phyloP scores from a whole-genome alignment of 2,797 vertebrate genomes.

The Chelon auratus region DNA sequence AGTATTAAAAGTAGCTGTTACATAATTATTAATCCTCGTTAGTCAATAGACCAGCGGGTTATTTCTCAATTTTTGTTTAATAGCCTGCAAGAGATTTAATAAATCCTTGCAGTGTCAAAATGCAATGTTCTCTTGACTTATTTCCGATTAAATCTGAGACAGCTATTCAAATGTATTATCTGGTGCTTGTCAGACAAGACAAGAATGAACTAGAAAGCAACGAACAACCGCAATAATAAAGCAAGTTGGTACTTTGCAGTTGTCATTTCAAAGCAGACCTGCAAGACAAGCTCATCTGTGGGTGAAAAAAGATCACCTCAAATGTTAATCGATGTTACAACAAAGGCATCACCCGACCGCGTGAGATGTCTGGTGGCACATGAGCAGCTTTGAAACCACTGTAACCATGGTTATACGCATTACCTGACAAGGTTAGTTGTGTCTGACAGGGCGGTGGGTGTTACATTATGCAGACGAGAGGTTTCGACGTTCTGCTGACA shows the following conservation, averaged over 20 bases:
- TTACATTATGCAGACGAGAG: conserved; percentile 51
- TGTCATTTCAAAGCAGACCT: conserved; percentile 38
- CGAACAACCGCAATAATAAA: not conserved
- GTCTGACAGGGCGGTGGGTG: conserved; percentile 56
- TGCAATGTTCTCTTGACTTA: not conserved
- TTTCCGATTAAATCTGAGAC: conserved; percentile 29
- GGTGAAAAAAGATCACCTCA: conserved; percentile 46
- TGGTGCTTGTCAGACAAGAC: conserved; percentile 17
- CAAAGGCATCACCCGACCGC: conserved; percentile 8
- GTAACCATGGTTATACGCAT: conserved; percentile 65
- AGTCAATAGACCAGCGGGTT: too few relatives aligned
- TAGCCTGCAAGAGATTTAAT: too few relatives aligned
- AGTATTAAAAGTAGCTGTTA: not conserved
- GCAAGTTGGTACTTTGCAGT: conserved; percentile 6
- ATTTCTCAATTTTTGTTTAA: too few relatives aligned
- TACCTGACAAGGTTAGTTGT: conserved; percentile 64
- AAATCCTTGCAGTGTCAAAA: not conserved
- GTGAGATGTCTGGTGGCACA: not conserved
- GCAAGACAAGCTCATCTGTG: conserved; percentile 44
- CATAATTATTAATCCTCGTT: not conserved
- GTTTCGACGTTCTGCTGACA: conserved; percentile 42
- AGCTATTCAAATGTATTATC: conserved; percentile 37
- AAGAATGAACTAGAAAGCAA: conserved; percentile 20
- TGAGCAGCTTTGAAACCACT: conserved; percentile 13
- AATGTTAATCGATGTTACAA: conserved; percentile 60